phyloP scores from a whole-genome alignment of 2,113 vertebrate species.

The Telmatochromis bifrenatus region DNA sequence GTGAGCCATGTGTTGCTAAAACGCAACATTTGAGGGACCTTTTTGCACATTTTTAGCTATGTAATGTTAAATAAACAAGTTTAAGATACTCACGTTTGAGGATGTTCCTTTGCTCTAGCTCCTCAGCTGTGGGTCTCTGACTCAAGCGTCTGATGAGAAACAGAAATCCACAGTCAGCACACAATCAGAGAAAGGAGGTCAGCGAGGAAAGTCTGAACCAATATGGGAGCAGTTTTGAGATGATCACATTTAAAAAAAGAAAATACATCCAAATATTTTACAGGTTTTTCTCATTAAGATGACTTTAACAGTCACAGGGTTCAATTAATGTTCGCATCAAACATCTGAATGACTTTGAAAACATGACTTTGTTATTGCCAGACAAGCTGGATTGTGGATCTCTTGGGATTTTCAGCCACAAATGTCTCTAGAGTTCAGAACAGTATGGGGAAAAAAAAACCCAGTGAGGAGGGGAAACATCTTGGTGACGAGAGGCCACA shows the following conservation, averaged over 20 bases:
- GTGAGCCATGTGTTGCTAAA: background rate
- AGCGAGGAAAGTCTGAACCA: background rate
- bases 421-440: background rate
- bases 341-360: background rate
- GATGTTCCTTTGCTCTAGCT: conserved; percentile 97
- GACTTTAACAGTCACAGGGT: background rate
- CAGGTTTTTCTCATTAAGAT: background rate
- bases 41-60: background rate
- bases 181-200: background rate
- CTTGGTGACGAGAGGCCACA: background rate
- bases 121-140: conserved; percentile 95
- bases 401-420: background rate
- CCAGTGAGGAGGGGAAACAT: background rate
- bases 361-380: background rate
- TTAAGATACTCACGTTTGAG: conserved; percentile 88
- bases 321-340: background rate
- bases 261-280: background rate
- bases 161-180: conserved; percentile 14
- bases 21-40: background rate
- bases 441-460: too few relatives aligned
- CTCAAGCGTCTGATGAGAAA: conserved; percentile 88
- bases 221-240: background rate
- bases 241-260: background rate
- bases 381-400: background rate
- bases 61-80: background rate